A percentile compares a stretch with the other conserved stretches of the same genome.
Conservation (phyloP, 2,888 invertebrate species). For the Tetragnatha montana region DNA sequence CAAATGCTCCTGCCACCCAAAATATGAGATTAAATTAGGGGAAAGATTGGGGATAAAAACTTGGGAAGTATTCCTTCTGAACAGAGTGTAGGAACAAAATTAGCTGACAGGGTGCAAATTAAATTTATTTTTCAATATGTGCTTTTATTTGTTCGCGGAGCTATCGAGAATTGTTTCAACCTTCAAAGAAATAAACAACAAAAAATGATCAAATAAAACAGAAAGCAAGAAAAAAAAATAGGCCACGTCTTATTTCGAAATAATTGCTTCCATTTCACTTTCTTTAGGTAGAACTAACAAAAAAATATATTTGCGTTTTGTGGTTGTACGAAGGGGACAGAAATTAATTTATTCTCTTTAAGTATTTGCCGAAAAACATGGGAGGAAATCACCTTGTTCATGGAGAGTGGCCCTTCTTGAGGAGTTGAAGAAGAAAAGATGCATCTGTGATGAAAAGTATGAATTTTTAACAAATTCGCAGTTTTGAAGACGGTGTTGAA, state of each 20-base stretch:
- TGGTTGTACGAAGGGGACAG: conserved; percentile 27
- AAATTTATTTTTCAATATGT: conserved; percentile 70
- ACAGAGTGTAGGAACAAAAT: conserved; percentile 59
- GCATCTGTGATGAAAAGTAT: not conserved
- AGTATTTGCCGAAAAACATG: not conserved
- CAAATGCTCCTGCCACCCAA: conserved; percentile 68
- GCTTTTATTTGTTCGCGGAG: conserved; percentile 66
- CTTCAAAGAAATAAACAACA: conserved; percentile 62
- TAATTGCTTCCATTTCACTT: conserved; percentile 69
- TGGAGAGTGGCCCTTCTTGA: not conserved
- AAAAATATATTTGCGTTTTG: conserved; percentile 60
- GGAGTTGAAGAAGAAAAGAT: not conserved
- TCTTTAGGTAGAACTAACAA: conserved; percentile 42
- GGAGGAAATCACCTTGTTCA: not conserved
- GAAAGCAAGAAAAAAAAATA: conserved; percentile 35
- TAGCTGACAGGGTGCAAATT: conserved; percentile 65
- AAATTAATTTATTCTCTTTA: conserved; percentile 53
- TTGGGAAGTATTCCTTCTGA: conserved; percentile 51
- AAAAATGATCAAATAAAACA: conserved; percentile 58
- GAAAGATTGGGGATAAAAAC: conserved; percentile 63
- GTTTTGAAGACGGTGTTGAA: not conserved
- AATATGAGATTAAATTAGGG: conserved; percentile 67
- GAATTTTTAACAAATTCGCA: not conserved
- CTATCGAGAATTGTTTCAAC: conserved; percentile 66
- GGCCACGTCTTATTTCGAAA: conserved; percentile 59